Evolutionary conservation across 2,888 invertebrate species (phyloP), one percentile per base, ranked within the genome.

Genomic region (Drosophila nr. perissopoda): DNA sequence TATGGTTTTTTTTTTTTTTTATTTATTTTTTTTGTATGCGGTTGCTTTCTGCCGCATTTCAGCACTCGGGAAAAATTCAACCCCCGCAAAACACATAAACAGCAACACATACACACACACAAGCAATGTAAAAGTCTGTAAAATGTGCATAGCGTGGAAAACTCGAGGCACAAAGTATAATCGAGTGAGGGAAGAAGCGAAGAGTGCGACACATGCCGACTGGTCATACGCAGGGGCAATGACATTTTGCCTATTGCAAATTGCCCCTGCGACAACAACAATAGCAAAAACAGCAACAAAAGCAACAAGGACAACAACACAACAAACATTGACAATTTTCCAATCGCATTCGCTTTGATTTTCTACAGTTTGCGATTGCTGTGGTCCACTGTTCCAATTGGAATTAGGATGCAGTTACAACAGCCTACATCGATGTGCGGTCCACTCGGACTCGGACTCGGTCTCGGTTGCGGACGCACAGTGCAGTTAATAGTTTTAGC

Each of bases 401-500:
- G 69, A 61, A 74, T 81, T 83, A 74, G 88, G 53, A 79, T 79
- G 83, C 80, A 70, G 59, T 42, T 63, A 46, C 56, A 57, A 42
- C 29, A 40, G 36, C 64, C 66, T 27, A 38, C 40, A n/a, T 40
- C 62, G 46, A 31, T 62, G 60, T 66, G 49, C 57, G 65, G 61
- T 56, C 76, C 53, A 63, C 49, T 38, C 52, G 66, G 60, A 51
- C 58, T 36, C 52, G 16, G 21, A 8, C 21, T 25, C 16, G 16
- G 18, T n/a, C 29, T 11, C 11, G 51, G n/a, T 31, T 6, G 29
- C 29, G 34, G 59, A 54, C 58, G 60, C 75, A 59, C 72, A 70
- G 74, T 89, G 84, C 89, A 88, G 82, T 76, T 84, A 84, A 84
- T 88, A 84, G 84, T 84, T 84, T 81, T 81, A 74, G 49, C 67